phyloP scores from a whole-genome alignment of 2,113 vertebrate species.

The Aspiorhynchus laticeps region DNA sequence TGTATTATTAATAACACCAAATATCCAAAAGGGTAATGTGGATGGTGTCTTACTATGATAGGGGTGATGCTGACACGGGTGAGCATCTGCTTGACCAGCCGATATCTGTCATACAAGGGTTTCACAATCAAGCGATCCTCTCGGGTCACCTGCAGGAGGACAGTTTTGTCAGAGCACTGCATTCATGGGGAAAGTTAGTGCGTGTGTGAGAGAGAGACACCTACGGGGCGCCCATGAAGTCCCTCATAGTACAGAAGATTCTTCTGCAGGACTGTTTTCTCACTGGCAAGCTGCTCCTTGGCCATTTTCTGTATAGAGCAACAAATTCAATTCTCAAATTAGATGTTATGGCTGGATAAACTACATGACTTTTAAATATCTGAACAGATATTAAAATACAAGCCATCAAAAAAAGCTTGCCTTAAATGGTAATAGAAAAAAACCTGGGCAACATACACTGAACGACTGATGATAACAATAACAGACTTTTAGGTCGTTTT shows the following conservation, averaged over 20 bases:
- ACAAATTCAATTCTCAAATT: background rate
- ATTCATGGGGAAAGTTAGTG: background rate
- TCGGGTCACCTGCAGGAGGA: constrained; percentile 82
- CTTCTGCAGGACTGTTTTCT: constrained; percentile 95
- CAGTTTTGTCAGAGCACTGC: background rate
- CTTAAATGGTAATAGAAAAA: background rate
- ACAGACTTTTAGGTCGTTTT: background rate
- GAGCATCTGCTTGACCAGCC: constrained; percentile 97
- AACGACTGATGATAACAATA: no score
- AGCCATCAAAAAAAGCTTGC: background rate
- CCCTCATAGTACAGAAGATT: constrained; percentile 96
- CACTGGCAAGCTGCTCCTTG: constrained; percentile 92
- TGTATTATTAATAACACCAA: background rate
- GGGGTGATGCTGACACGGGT: constrained; percentile 94
- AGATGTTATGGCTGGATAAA: background rate
- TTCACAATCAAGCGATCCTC: constrained; percentile 95
- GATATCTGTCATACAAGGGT: constrained; percentile 94
- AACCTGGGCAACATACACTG: background rate
- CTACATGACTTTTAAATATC: background rate
- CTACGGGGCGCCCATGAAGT: constrained; percentile 92
- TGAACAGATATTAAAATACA: background rate
- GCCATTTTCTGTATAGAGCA: constrained; percentile 88
- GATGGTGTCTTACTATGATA: constrained; percentile 84
- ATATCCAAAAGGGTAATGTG: background rate
- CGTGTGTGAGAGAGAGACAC: constrained; percentile 31